A percentile compares a stretch with the other conserved stretches of the same genome.
phyloP scores from a whole-genome alignment of 2,113 vertebrate genomes.

The Lampris incognitus region DNA sequence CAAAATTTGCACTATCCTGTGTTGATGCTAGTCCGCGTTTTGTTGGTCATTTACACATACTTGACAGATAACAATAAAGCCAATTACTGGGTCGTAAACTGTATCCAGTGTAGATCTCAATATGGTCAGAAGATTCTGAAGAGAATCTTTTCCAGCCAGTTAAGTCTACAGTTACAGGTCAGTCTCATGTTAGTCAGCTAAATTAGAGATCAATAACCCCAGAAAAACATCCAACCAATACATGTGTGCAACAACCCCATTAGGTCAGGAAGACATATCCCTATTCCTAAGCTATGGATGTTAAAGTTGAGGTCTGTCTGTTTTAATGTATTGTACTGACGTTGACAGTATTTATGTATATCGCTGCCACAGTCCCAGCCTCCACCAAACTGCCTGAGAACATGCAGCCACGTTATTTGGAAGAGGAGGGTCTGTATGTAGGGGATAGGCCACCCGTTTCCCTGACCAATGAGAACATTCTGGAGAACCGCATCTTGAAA shows the following conservation, averaged over 20 bases:
- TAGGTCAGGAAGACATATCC: too few relatives aligned
- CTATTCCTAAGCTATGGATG: background rate
- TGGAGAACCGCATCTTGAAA: slow-evolving; percentile 91
- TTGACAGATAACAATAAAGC: too few relatives aligned
- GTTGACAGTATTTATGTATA: background rate
- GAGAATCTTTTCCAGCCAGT: background rate
- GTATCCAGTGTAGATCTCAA: background rate
- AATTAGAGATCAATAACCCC: too few relatives aligned
- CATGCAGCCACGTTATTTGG: slow-evolving; percentile 89
- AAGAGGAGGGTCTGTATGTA: slow-evolving; percentile 96
- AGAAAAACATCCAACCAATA: too few relatives aligned
- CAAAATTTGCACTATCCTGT: too few relatives aligned
- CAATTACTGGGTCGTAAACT: background rate
- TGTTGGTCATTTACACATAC: too few relatives aligned
- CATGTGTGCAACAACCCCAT: too few relatives aligned
- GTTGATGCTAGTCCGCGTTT: too few relatives aligned
- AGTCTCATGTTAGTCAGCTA: background rate
- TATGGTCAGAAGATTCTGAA: background rate
- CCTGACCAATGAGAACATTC: slow-evolving; percentile 86
- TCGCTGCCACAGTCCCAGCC: slow-evolving; percentile 81
- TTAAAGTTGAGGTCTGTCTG: background rate
- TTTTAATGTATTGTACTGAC: background rate
- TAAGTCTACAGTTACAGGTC: background rate
- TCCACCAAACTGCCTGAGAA: slow-evolving; percentile 90
- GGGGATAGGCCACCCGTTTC: slow-evolving; percentile 88